Evolutionary conservation across 2,888 invertebrate genomes (phyloP).

Genomic region (Lochmaea capreae): DNA sequence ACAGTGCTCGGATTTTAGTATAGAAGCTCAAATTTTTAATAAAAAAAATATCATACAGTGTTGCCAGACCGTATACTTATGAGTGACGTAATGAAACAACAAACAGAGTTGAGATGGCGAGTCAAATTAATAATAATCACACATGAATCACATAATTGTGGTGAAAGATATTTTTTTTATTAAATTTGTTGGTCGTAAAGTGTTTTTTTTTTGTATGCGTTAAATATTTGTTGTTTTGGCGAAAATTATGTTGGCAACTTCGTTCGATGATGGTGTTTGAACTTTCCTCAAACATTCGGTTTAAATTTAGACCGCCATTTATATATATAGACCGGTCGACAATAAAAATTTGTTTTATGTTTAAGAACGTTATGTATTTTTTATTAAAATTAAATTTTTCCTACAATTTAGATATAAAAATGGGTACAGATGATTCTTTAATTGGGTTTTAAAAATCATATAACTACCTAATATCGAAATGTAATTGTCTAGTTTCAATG

Average conservation of each 20-base stretch:
- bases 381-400: too few species aligned
- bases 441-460: too few species aligned
- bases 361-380: too few species aligned
- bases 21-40: background rate
- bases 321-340: background rate
- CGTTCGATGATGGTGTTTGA: conserved; percentile 32
- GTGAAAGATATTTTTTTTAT: background rate
- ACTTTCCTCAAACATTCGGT: conserved; percentile 34
- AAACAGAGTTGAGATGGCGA: conserved; percentile 2
- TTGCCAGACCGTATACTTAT: too few species aligned
- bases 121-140: background rate
- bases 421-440: too few species aligned
- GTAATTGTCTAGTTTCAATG: too few species aligned
- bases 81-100: background rate
- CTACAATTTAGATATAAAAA: too few species aligned
- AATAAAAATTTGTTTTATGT: background rate
- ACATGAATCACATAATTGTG: conserved; percentile 1
- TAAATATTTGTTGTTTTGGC: conserved; percentile 21
- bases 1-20: too few species aligned
- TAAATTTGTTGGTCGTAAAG: background rate
- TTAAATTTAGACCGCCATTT: conserved; percentile 34
- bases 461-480: too few species aligned
- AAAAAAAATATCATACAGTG: too few species aligned
- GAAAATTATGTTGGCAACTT: conserved; percentile 26
- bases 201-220: background rate